phyloP scores from a whole-genome alignment of 1,140 invertebrate genomes.

The Zeugodacus cucurbitae region DNA sequence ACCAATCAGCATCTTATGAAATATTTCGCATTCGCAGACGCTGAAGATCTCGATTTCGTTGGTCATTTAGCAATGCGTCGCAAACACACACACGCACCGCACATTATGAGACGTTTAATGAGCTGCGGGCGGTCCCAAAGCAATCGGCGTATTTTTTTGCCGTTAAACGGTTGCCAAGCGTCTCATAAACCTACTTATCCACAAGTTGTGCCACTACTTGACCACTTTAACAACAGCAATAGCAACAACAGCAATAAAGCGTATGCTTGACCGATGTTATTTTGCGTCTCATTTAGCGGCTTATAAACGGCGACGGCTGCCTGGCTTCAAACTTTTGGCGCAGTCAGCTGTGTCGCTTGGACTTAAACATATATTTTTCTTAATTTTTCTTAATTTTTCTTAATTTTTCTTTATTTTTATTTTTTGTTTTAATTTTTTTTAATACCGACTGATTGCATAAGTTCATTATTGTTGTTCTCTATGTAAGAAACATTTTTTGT shows the following conservation, averaged over 20 bases:
- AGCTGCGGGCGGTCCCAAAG: neutral
- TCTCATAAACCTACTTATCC: neutral
- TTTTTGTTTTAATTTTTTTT: neutral
- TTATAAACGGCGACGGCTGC: neutral
- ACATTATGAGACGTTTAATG: neutral
- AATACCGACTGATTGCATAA: neutral
- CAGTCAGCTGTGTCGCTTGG: neutral
- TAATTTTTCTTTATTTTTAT: too few species aligned
- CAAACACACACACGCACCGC: neutral
- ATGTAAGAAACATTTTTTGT: neutral
- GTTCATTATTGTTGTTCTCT: too few species aligned
- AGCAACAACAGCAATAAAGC: neutral
- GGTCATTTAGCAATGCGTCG: neutral
- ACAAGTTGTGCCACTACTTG: neutral
- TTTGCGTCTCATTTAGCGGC: neutral
- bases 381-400: too few species aligned
- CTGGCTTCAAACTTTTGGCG: neutral
- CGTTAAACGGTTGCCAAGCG: neutral
- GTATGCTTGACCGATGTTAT: neutral
- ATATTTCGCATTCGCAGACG: neutral
- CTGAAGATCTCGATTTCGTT: neutral
- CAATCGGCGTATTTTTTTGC: neutral
- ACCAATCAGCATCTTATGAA: neutral
- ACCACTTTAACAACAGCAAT: neutral
- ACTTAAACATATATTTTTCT: too few species aligned